Conservation (phyloP, 92 coral and sea anemone species). For the Phenganax marumi region DNA sequence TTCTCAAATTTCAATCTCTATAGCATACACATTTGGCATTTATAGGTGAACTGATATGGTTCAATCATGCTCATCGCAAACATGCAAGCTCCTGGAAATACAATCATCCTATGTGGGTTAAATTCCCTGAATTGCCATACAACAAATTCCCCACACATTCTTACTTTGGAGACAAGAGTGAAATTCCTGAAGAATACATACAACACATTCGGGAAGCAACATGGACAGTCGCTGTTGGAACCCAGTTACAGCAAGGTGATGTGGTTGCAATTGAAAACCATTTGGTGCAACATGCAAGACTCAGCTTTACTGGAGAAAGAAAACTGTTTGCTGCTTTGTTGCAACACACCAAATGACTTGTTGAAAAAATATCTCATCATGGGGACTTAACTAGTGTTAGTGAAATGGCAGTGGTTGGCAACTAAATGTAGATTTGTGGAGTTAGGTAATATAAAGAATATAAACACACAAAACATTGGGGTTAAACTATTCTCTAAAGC, state of each 20-base stretch:
- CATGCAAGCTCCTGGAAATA: constrained; percentile 54
- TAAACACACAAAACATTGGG: no score
- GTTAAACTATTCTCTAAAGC: no score
- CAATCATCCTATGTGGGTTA: constrained; percentile 50
- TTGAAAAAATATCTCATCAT: no score
- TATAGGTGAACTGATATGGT: constrained; percentile 57
- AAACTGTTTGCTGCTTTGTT: constrained; percentile 43
- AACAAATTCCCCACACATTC: constrained; percentile 54
- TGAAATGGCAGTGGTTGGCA: constrained; percentile 57
- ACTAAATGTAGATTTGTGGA: constrained; percentile 60
- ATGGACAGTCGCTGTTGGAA: constrained; percentile 54
- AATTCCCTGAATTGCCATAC: constrained; percentile 53
- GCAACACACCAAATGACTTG: constrained; percentile 12
- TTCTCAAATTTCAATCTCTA: neutral
- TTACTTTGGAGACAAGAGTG: constrained; percentile 59
- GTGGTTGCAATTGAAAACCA: constrained; percentile 49
- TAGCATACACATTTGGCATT: neutral
- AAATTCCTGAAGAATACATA: constrained; percentile 51
- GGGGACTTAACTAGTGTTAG: constrained; percentile 35
- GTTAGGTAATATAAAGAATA: constrained; percentile 51
- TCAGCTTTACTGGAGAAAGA: constrained; percentile 53
- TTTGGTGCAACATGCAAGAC: constrained; percentile 50
- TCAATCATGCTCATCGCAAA: constrained; percentile 57
- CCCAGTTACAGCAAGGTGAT: constrained; percentile 51
- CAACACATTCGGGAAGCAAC: constrained; percentile 54